phyloP scores from a whole-genome alignment of 2,888 invertebrate species.

The Meiosimyza decipiens region DNA sequence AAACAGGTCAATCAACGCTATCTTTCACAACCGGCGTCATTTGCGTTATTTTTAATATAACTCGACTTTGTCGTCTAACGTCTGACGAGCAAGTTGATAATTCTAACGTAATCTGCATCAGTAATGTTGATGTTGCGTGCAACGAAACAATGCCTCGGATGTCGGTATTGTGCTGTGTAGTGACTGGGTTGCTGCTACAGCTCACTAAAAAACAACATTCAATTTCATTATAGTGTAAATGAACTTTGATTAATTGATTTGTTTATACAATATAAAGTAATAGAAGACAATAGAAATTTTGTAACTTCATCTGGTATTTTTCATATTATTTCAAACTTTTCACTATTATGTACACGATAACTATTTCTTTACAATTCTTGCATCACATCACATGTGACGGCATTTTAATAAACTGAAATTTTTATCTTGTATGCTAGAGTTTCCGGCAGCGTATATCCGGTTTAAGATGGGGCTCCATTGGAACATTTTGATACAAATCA shows the following conservation, averaged over 20 bases:
- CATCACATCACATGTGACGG: too few relatives aligned
- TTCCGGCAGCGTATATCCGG: too few relatives aligned
- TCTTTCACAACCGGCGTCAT: background rate
- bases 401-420: too few relatives aligned
- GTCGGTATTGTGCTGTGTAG: background rate
- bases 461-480: too few relatives aligned
- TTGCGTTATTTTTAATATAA: background rate
- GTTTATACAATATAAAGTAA: background rate
- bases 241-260: conserved; percentile 8
- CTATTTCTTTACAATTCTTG: too few relatives aligned
- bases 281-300: too few relatives aligned
- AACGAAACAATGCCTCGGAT: conserved; percentile 1
- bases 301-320: too few relatives aligned
- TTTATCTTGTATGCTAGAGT: too few relatives aligned
- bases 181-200: background rate
- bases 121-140: conserved; percentile 13
- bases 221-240: conserved; percentile 10
- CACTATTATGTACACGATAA: too few relatives aligned
- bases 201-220: background rate
- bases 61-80: background rate
- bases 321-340: too few relatives aligned
- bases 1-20: conserved; percentile 6
- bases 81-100: background rate
- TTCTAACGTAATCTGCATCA: conserved; percentile 8
- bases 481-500: too few relatives aligned